A percentile compares a stretch with the other conserved stretches of the same genome.
Conservation (phyloP, 2,797 vertebrate genomes). For the Ctenopoma kingsleyae region DNA sequence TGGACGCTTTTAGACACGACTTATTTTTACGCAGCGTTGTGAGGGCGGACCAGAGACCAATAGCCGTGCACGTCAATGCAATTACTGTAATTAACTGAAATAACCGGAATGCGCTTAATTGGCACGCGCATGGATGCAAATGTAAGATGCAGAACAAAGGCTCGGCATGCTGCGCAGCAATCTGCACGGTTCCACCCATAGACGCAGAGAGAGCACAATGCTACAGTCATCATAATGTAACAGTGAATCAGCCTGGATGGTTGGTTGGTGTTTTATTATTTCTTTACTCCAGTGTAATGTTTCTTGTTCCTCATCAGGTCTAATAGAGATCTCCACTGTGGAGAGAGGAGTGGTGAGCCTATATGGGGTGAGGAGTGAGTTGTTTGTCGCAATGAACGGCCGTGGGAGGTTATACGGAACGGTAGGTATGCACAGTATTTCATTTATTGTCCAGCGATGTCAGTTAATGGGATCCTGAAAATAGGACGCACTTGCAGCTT, state of each 20-base stretch:
- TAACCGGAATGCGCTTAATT: constrained; percentile 51
- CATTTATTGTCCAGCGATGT: constrained; percentile 58
- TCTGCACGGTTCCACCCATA: constrained; percentile 76
- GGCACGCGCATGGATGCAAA: constrained; percentile 42
- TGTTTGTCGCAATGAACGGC: constrained; percentile 95
- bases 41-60: constrained; percentile 73
- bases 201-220: constrained; percentile 57
- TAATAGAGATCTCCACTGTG: constrained; percentile 96
- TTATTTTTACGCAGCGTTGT: constrained; percentile 85
- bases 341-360: constrained; percentile 95
- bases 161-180: constrained; percentile 70
- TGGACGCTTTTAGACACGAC: constrained; percentile 85
- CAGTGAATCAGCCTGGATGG: constrained; percentile 6
- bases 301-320: constrained; percentile 83
- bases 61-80: constrained; percentile 65
- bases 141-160: constrained; percentile 79
- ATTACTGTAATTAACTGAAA: constrained; percentile 63
- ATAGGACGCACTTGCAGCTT: constrained; percentile 34
- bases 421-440: constrained; percentile 87
- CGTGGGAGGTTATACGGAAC: constrained; percentile 93
- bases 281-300: constrained; percentile 37
- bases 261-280: neutral
- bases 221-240: constrained; percentile 19
- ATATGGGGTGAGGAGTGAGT: constrained; percentile 89
- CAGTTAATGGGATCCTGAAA: constrained; percentile 35